Conservation (phyloP, 1,140 invertebrate genomes). For the Aphelenchoides besseyi region DNA sequence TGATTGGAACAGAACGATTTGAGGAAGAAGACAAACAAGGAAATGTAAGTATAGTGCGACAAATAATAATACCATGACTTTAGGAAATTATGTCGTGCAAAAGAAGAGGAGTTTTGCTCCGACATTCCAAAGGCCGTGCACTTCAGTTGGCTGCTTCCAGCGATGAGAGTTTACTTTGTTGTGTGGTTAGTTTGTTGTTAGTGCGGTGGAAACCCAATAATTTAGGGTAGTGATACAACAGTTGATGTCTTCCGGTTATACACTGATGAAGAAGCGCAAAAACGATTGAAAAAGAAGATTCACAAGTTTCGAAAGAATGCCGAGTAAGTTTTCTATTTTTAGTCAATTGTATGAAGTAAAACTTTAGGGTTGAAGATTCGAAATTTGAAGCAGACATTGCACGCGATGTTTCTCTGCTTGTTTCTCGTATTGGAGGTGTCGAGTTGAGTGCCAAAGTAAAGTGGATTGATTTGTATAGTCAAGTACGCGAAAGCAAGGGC, state of each 20-base stretch:
- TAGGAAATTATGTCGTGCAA: conserved; percentile 72
- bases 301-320: conserved; percentile 41
- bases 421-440: conserved; percentile 52
- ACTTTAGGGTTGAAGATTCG: conserved; percentile 20
- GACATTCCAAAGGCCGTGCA: conserved; percentile 72
- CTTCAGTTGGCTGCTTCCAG: conserved; percentile 64
- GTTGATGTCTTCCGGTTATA: conserved; percentile 81
- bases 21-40: conserved; percentile 60
- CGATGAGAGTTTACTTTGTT: conserved; percentile 72
- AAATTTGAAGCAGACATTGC: conserved; percentile 38
- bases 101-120: conserved; percentile 74
- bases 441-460: conserved; percentile 47
- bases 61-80: conserved; percentile 42
- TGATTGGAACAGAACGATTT: conserved; percentile 45
- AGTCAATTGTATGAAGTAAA: not conserved
- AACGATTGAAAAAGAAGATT: conserved; percentile 61
- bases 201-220: conserved; percentile 14
- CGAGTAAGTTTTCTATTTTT: not conserved
- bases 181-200: conserved; percentile 68
- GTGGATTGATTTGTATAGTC: conserved; percentile 55
- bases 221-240: conserved; percentile 72
- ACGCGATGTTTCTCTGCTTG: conserved; percentile 53
- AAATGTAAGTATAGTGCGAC: conserved; percentile 46
- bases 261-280: conserved; percentile 72
- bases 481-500: conserved; percentile 21